Percentiles rank a stretch among this genome's conserved stretches.
phyloP scores from a whole-genome alignment of 2,888 invertebrate genomes.

The Nymphalis urticae region DNA sequence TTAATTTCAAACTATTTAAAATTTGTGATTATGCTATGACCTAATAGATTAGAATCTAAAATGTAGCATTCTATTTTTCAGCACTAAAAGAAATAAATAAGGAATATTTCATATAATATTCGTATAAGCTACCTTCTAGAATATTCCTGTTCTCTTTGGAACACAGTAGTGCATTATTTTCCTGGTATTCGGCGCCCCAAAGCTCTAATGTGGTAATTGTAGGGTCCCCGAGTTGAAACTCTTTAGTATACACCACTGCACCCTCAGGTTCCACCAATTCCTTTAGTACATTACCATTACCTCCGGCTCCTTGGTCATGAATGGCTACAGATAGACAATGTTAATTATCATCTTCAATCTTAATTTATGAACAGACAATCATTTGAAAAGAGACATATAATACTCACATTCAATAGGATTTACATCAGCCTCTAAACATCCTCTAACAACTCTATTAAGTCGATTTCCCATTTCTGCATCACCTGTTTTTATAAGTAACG shows the following conservation, averaged over 20 bases:
- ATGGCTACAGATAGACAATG: constrained; percentile 83
- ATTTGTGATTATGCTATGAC: too few species aligned
- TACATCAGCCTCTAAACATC: constrained; percentile 90
- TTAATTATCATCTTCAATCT: too few species aligned
- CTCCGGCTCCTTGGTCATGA: constrained; percentile 99
- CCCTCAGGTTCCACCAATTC: constrained; percentile 97
- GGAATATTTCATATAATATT: background rate
- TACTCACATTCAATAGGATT: constrained; percentile 90
- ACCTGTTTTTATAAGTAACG: constrained; percentile 66
- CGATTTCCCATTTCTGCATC: constrained; percentile 99
- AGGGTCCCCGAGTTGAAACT: constrained; percentile 96
- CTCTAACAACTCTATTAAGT: constrained; percentile 94
- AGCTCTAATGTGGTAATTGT: constrained; percentile 95
- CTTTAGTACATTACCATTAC: constrained; percentile 97
- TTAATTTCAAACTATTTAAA: too few species aligned
- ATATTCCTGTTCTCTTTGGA: constrained; percentile 83
- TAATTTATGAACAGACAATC: too few species aligned
- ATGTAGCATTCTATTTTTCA: too few species aligned
- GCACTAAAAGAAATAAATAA: too few species aligned
- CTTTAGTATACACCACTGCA: constrained; percentile 92
- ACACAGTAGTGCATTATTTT: constrained; percentile 95
- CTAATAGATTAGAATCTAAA: too few species aligned
- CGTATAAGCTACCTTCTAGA: constrained; percentile 74
- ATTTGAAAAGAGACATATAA: too few species aligned
- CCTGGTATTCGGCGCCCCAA: constrained; percentile 99